phyloP scores from a whole-genome alignment of 2,113 vertebrate genomes.

The Strix aluco region DNA sequence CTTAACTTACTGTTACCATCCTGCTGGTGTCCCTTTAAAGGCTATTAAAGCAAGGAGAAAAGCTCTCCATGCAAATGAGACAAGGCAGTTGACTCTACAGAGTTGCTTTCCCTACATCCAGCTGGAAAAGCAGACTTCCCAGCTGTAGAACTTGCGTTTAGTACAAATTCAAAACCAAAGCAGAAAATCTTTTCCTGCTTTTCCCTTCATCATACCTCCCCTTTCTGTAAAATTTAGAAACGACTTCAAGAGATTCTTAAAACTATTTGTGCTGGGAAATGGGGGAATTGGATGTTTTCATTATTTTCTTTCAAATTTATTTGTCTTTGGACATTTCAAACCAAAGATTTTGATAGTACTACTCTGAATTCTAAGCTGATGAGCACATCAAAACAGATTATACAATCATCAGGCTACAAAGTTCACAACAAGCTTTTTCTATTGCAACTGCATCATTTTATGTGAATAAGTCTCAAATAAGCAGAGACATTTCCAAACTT shows the following conservation, averaged over 20 bases:
- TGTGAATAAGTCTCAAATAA: slow-evolving; percentile 3
- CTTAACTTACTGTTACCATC: not conserved
- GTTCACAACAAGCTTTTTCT: not conserved
- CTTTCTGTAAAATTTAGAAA: not conserved
- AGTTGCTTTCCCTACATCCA: not conserved
- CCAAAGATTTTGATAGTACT: not conserved
- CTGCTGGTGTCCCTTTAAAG: not conserved
- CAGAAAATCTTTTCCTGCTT: not conserved
- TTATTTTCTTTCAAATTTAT: slow-evolving; percentile 20
- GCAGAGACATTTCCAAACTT: not conserved
- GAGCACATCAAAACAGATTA: not conserved
- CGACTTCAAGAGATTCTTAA: not conserved
- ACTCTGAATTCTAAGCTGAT: not conserved
- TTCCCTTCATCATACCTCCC: not conserved
- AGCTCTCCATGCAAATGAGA: not conserved
- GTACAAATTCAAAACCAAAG: not conserved
- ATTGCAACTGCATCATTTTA: not conserved
- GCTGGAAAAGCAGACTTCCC: not conserved
- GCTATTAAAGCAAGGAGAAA: not conserved
- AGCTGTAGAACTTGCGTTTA: not conserved
- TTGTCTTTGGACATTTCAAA: not conserved
- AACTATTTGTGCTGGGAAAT: not conserved
- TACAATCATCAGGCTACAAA: not conserved
- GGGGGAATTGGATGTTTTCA: slow-evolving; percentile 8
- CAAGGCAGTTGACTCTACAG: not conserved